Percentiles rank a stretch among this genome's conserved stretches.
Conservation (phyloP, 2,797 vertebrate genomes). For the Huso huso region DNA sequence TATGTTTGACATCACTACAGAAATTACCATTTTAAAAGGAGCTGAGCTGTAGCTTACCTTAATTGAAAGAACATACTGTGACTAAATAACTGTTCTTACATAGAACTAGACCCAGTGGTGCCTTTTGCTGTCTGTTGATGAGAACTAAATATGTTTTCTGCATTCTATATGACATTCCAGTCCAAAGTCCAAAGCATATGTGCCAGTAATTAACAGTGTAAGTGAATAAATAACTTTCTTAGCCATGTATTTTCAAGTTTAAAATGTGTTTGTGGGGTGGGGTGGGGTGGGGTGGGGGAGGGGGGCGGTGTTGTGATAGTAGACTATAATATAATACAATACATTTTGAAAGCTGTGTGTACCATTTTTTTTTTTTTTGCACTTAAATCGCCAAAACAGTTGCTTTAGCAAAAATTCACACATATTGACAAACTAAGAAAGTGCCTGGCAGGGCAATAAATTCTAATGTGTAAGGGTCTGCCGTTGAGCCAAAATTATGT, state of each 20-base stretch:
- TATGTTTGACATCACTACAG: too few species aligned
- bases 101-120: constrained; percentile 80
- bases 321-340: constrained; percentile 16
- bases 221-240: constrained; percentile 78
- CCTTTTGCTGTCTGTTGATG: constrained; percentile 79
- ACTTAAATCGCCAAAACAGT: constrained; percentile 37
- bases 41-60: constrained; percentile 54
- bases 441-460: constrained; percentile 39
- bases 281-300: too few species aligned
- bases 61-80: constrained; percentile 67
- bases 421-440: constrained; percentile 47
- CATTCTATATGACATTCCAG: constrained; percentile 84
- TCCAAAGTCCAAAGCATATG: constrained; percentile 60
- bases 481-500: constrained; percentile 56
- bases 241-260: constrained; percentile 54
- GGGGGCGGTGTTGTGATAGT: too few species aligned
- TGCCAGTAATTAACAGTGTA: constrained; percentile 69
- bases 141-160: constrained; percentile 92
- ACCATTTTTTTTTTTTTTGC: neutral
- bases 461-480: constrained; percentile 50
- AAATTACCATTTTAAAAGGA: constrained; percentile 39
- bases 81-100: constrained; percentile 69
- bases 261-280: constrained; percentile 39
- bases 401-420: constrained; percentile 38
- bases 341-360: constrained; percentile 29